Evolutionary conservation across 2,113 vertebrate genomes (phyloP), one percentile per base, ranked within the genome.

Genomic region (Ovis canadensis): DNA sequence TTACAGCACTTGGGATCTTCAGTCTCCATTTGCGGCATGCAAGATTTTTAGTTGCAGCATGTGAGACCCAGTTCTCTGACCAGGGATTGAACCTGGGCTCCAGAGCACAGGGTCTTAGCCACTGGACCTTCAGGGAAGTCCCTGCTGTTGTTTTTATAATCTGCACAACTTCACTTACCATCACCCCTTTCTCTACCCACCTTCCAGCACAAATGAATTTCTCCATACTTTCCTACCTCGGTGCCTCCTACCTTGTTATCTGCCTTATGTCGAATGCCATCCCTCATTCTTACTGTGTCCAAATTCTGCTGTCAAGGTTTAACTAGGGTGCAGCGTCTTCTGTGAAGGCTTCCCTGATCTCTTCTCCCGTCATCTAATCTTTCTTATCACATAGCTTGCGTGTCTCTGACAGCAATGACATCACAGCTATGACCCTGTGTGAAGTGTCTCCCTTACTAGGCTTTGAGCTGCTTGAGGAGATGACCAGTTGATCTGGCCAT

Each of bases 301-400:
- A 33, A 25, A 40, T 78, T 71, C 50, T 48, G 21, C 6, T 7
- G 60, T 27, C 62, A 40, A 29, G 33, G 57, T 45, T 27, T 25
- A 16, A 31, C 67, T 60, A 0, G 4, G 9, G 5, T 64, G 16
- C 29, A 36, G 27, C 57, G 57, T 90, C 67, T 71, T 67, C 80
- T n/a, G 2, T 8, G 93, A 55, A 55, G 85, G 48, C 40, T 33
- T 80, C 40, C 62, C n/a, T 60, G n/a, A 33, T 64, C 43, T 77
- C 59, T n/a, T 48, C 33, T 12, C 16, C 12, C 23, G 27, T 31
- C 11, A 7, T 85, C 45, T 71, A 6, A 6, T 81, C 45, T 67
- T 29, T 91, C 43, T 25, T 25, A 23, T 27, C 55, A 55, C 33
- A 2, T 45, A 1, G 1, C 74, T 5, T 40, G 36, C 1, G 0